Evolutionary conservation across 1,140 invertebrate genomes (phyloP).

Genomic region (Diorhabda elongata): DNA sequence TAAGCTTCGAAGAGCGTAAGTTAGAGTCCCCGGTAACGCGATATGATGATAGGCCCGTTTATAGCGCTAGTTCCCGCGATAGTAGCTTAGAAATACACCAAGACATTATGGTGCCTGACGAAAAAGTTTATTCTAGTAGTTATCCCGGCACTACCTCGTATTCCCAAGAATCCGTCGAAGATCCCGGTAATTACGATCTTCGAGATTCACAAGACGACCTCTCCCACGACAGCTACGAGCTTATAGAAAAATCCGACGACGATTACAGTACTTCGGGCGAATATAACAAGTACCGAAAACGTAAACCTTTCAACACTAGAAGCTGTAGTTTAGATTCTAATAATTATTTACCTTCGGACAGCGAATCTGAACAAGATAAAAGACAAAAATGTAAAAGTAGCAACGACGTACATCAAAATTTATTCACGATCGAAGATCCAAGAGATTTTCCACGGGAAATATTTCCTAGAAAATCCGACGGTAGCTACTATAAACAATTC

Average conservation of each 20-base stretch:
- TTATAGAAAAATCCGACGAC: conserved; percentile 71
- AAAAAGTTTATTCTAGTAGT: conserved; percentile 75
- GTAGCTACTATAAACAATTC: conserved; percentile 63
- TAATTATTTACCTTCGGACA: conserved; percentile 58
- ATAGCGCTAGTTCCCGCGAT: conserved; percentile 54
- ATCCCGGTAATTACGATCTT: conserved; percentile 52
- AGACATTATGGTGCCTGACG: conserved; percentile 51
- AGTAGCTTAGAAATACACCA: conserved; percentile 58
- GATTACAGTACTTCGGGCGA: conserved; percentile 49
- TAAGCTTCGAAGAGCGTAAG: conserved; percentile 48
- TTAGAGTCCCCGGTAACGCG: conserved; percentile 71
- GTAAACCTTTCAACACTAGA: conserved; percentile 43
- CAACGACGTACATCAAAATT: conserved; percentile 56
- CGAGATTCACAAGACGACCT: conserved; percentile 79
- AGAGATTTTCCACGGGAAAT: conserved; percentile 63
- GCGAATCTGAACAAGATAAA: conserved; percentile 59
- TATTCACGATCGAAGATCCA: conserved; percentile 64
- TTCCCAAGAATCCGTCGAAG: conserved; percentile 60
- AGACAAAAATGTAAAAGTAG: conserved; percentile 58
- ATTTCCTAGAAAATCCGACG: conserved; percentile 62
- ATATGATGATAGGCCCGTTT: conserved; percentile 65
- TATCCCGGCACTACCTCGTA: conserved; percentile 74
- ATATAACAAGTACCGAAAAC: conserved; percentile 35
- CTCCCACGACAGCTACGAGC: conserved; percentile 83
- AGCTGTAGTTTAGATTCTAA: conserved; percentile 67